Evolutionary conservation across 2,113 vertebrate genomes (phyloP), one percentile per base, ranked within the genome.

Genomic region (Brevimyrus niger): DNA sequence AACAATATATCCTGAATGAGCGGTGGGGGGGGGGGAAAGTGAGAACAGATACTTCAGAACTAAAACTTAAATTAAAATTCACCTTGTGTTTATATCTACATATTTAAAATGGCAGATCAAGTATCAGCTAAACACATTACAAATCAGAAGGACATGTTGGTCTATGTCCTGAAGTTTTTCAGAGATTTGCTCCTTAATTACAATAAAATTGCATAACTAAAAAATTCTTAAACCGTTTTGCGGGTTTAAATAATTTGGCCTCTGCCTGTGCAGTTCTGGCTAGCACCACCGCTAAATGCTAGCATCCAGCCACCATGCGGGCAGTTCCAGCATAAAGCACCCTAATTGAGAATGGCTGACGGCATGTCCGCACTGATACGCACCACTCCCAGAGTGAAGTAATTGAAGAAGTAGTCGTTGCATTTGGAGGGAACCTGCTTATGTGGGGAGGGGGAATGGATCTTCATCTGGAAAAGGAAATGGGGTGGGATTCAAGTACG

Each of bases 401-500:
- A 99, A 94, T 99, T 99, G 96, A 98, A 99, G 95, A 98, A 99
- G 97, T 99, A 99, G 97, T 99, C 98, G 91, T 99, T 99, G 96
- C 98, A 99, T 96, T 99, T 99, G 3, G 98, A 99, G 51, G 98
- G 97, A 91, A 99, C 98, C 94, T 99, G 98, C 93, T 99, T 99
- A 95, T 99, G 98, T 91, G 98, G 98, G 0, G 98, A 99, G 82
- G 98, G 98, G 35, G 98, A 99, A 93, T 99, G 98, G 92, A 99
- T 99, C 96, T 99, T 99, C 98, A 99, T 99, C 98, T 99, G 92
- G 88, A 95, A 93, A 89, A 89, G 65, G 85, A n/a, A 21, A 27
- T 31, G 85, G 48, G 76, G 61, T 7, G 9, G 7, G 35, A 19
- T 7, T 80, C 42, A 65, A 53, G 48, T 4, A 6, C 13, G 17